Conservation (phyloP, 1,140 invertebrate genomes). For the Eriocheir sinensis region DNA sequence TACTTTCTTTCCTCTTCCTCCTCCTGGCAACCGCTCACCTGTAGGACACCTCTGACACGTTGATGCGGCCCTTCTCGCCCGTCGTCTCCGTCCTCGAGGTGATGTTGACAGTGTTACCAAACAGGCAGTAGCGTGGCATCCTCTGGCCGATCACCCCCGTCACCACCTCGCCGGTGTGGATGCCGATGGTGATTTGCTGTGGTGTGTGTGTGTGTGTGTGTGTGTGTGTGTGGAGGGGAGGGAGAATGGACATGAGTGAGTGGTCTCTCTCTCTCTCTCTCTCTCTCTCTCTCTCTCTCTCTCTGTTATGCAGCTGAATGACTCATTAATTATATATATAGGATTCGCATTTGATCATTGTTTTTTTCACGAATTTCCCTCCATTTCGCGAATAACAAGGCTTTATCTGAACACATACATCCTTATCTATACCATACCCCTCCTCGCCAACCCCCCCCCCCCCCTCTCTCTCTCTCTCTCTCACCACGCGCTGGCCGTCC, state of each 20-base stretch:
- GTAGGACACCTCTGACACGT: conserved; percentile 96
- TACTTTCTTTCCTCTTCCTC: too few species aligned
- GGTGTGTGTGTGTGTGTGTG: conserved; percentile 78
- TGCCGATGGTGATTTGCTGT: conserved; percentile 97
- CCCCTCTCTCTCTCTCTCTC: neutral
- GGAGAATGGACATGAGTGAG: neutral
- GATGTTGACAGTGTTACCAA: conserved; percentile 97
- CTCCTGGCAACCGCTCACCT: conserved; percentile 84
- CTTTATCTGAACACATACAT: neutral
- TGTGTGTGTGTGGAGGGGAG: neutral
- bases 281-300: neutral
- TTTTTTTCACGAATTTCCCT: neutral
- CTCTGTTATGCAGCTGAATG: neutral
- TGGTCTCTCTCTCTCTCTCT: conserved; percentile 18
- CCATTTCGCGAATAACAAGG: neutral
- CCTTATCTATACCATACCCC: neutral
- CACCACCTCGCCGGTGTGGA: conserved; percentile 97
- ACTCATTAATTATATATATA: neutral
- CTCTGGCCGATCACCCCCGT: conserved; percentile 98
- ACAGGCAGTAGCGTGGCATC: conserved; percentile 98
- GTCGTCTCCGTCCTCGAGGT: conserved; percentile 98
- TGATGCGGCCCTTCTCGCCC: conserved; percentile 94
- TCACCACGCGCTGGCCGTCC: conserved; percentile 91
- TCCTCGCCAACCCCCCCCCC: neutral
- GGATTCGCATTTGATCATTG: neutral